A percentile compares a stretch with the other conserved stretches of the same genome.
Evolutionary conservation across 2,113 vertebrate species (phyloP).

Genomic region (Pholis gunnellus): DNA sequence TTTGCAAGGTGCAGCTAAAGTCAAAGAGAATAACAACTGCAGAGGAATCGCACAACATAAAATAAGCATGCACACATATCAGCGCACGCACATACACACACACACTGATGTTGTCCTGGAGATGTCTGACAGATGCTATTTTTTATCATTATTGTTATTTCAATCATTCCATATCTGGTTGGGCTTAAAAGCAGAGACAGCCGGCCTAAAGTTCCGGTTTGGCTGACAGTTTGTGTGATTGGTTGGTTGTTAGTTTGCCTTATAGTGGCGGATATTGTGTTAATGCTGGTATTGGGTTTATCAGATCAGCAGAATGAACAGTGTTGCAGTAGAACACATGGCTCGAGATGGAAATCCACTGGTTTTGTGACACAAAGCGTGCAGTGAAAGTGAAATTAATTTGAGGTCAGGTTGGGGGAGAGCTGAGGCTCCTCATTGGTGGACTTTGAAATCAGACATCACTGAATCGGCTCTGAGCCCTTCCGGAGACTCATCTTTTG

Average conservation of each 20-base stretch:
- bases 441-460: constrained; percentile 67
- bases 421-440: constrained; percentile 51
- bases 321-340: constrained; percentile 50
- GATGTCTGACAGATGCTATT: constrained; percentile 41
- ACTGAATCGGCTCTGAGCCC: constrained; percentile 54
- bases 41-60: constrained; percentile 19
- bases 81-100: constrained; percentile 25
- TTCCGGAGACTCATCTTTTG: constrained; percentile 74
- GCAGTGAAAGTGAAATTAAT: constrained; percentile 14
- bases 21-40: constrained; percentile 17
- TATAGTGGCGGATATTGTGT: constrained; percentile 70
- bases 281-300: constrained; percentile 62
- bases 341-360: constrained; percentile 51
- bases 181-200: constrained; percentile 65
- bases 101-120: constrained; percentile 58
- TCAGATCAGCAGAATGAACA: constrained; percentile 57
- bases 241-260: constrained; percentile 73
- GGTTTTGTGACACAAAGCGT: constrained; percentile 42
- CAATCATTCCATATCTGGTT: constrained; percentile 73
- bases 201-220: constrained; percentile 7
- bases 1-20: background rate
- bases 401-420: constrained; percentile 40
- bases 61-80: constrained; percentile 39
- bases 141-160: constrained; percentile 38
- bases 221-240: constrained; percentile 55